Base-by-base conservation (phyloP, 2,888 invertebrate genomes). In the Meandrusa payeni region DNA sequence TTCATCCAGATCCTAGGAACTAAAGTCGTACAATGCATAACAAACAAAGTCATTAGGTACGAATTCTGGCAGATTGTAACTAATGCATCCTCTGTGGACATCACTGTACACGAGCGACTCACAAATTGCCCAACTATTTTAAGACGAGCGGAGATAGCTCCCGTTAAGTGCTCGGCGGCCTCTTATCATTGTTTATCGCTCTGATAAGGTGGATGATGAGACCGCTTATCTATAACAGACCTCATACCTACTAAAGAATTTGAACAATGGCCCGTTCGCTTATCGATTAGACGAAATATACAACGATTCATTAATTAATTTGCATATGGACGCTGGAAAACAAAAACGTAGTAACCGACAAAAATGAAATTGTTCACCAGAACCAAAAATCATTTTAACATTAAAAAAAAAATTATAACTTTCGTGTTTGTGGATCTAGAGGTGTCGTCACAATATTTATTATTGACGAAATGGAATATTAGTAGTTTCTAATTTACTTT, bases 131-230 rank as follows among this genome's bases (percentile, higher is more conserved):
- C 51, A 63, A 71, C 71, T 71, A 75, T 74, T 72, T 72, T 70
- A 69, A 70, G 74, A 72, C 55, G 72, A 75, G 71, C 77, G 60
- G 59, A 70, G 76, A 76, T 77, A 76, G 57, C 61, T 61, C 20
- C 33, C 47, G 51, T 52, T 72, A 72, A 78, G 74, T 77, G 77
- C 66, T 20, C 38, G 38, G 43, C 62, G 65, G 67, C 64, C 61
- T 47, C 64, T 74, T 77, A 78, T 77, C 77, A 41, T 51, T 54
- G 63, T 26, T 74, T 76, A 78, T 76, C 76, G 47, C 54, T 6
- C 33, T 56, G 74, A 77, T 76, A 77, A 70, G 64, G 44, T 37
- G 57, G 55, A 54, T 67, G 69, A 69, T 65, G 71, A 64, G 62
- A 55, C 56, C 32, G 26, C 58, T 75, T 70, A 55, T 50, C 51